These are phyloP conservation scores for Drosophila cognata DNA, from an alignment of 2,888 invertebrate genomes.

Conservation along the genomic window DNA sequence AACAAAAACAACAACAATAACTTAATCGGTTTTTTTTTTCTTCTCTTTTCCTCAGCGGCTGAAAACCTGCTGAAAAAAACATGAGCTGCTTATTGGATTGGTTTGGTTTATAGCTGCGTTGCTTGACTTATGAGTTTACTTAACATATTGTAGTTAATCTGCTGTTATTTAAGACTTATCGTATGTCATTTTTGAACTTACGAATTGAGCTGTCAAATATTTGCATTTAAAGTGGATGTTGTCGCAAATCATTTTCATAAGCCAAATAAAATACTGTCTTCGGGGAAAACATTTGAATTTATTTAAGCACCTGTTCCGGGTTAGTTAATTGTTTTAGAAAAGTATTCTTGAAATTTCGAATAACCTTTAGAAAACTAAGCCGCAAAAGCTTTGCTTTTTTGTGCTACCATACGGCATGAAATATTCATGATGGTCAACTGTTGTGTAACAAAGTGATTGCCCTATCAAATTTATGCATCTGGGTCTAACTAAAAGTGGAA, in stretches of 20 bases:
- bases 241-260: background rate
- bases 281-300: background rate
- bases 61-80: constrained; percentile 12
- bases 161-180: constrained; percentile 7
- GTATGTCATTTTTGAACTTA: background rate
- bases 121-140: constrained; percentile 18
- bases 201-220: constrained; percentile 1
- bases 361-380: background rate
- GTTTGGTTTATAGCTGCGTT: constrained; percentile 21
- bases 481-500: constrained; percentile 8
- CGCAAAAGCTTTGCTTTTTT: background rate
- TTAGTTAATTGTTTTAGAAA: background rate
- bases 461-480: constrained; percentile 42
- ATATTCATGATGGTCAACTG: constrained; percentile 18
- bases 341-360: background rate
- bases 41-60: background rate
- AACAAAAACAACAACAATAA: constrained; percentile 16
- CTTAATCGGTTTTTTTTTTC: constrained; percentile 25
- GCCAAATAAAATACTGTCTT: background rate
- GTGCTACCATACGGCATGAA: constrained; percentile 4
- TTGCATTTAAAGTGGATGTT: background rate
- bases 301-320: background rate
- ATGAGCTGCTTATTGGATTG: constrained; percentile 27
- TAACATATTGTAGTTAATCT: constrained; percentile 15
- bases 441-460: background rate